A percentile compares a stretch with the other conserved stretches of the same genome.
These are phyloP conservation scores for Apodemus speciosus DNA, from an alignment of 2,113 vertebrate genomes.

Conservation along the genomic window DNA sequence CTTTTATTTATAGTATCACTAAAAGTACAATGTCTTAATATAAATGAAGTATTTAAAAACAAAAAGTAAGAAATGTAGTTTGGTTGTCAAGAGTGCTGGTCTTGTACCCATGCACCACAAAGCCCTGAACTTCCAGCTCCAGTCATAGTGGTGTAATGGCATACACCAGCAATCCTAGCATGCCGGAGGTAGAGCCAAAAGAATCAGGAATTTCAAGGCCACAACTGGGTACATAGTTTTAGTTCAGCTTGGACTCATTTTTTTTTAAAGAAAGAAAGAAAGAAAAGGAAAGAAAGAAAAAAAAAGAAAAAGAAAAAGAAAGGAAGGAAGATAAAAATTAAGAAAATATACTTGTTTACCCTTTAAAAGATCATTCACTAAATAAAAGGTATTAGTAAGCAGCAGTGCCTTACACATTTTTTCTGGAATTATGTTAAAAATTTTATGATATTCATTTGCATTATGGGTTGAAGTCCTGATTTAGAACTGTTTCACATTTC, in stretches of 20 bases:
- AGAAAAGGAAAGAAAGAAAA: neutral
- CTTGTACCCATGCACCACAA: neutral
- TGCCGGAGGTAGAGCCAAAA: neutral
- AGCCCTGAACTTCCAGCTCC: neutral
- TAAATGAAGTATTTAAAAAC: slow-evolving; percentile 79
- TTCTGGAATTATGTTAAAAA: neutral
- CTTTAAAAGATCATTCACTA: slow-evolving; percentile 45
- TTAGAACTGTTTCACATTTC: slow-evolving; percentile 57
- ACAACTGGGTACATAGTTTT: neutral
- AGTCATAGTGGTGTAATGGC: neutral
- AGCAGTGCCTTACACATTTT: slow-evolving; percentile 39
- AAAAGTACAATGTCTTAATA: slow-evolving; percentile 80
- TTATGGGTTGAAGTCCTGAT: neutral
- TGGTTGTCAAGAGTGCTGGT: neutral
- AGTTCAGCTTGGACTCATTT: neutral
- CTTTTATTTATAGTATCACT: slow-evolving; percentile 83
- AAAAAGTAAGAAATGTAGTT: neutral
- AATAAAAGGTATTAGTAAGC: neutral
- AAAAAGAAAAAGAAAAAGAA: neutral
- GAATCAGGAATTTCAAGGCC: neutral
- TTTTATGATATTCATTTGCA: slow-evolving; percentile 32
- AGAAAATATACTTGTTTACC: slow-evolving; percentile 3
- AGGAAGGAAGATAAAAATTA: neutral
- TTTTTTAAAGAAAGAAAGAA: neutral
- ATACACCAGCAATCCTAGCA: neutral